These are phyloP conservation scores for Epinotia demarniana DNA, from an alignment of 2,888 invertebrate species.

Conservation along the genomic window DNA sequence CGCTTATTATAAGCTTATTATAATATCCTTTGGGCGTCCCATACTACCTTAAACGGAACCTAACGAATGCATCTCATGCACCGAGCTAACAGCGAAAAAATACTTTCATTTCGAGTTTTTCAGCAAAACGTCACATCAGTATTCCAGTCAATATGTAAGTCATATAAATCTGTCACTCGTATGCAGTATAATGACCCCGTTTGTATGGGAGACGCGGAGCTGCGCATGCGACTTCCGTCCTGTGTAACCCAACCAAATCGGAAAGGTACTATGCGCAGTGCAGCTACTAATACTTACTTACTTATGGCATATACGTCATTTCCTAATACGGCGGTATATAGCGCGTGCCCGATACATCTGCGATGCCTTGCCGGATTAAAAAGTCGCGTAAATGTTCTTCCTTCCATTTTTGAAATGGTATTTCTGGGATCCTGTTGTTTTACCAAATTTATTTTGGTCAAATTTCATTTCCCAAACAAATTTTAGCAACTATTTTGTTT, in stretches of 20 bases:
- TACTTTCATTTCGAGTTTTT: too few species aligned
- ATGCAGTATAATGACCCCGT: constrained; percentile 27
- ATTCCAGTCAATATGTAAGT: neutral
- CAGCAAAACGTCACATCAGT: neutral
- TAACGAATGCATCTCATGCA: neutral
- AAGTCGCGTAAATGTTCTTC: neutral
- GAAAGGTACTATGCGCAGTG: neutral
- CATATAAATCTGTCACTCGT: constrained; percentile 1
- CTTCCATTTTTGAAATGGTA: neutral
- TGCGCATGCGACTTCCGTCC: constrained; percentile 41
- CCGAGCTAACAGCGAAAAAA: neutral
- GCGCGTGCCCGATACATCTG: constrained; percentile 4
- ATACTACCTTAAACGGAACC: too few species aligned
- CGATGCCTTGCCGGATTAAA: neutral
- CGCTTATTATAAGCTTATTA: too few species aligned
- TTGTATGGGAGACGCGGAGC: constrained; percentile 36
- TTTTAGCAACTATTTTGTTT: too few species aligned
- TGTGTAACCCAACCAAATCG: neutral
- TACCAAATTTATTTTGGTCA: too few species aligned
- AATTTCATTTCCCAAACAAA: too few species aligned
- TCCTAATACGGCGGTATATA: neutral
- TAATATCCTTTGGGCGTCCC: too few species aligned
- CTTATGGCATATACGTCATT: neutral
- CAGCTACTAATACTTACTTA: too few species aligned
- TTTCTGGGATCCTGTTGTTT: too few species aligned